These are phyloP conservation scores for Entomyzon cyanotis DNA, from an alignment of 2,113 vertebrate species.

Conservation along the genomic window DNA sequence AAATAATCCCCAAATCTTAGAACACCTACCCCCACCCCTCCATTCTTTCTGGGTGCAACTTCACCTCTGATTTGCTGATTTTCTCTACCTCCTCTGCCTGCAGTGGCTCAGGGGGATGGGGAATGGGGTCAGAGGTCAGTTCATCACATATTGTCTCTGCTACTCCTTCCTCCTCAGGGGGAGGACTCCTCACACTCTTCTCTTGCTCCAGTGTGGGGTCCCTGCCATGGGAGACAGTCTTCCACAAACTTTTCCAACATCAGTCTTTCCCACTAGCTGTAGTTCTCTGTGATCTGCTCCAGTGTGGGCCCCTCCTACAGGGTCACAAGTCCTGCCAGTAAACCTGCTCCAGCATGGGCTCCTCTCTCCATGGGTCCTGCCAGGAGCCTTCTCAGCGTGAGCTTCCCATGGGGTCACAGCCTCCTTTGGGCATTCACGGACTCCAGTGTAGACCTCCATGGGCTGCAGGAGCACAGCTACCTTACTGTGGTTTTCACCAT, in stretches of 20 bases:
- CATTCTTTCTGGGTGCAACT: neutral
- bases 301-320: neutral
- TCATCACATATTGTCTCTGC: neutral
- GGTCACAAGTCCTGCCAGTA: neutral
- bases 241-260: neutral
- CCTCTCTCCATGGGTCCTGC: neutral
- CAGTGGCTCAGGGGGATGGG: neutral
- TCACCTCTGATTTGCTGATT: neutral
- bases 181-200: neutral
- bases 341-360: neutral
- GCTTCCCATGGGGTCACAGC: neutral
- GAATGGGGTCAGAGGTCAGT: neutral
- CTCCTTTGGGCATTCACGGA: neutral
- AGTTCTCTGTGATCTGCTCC: neutral
- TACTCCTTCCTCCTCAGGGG: neutral
- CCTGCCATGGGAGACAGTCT: neutral
- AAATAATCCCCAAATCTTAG: neutral
- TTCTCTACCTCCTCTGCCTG: neutral
- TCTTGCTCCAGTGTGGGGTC: neutral
- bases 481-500: neutral
- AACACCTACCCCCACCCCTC: neutral
- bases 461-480: neutral
- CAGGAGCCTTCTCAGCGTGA: neutral
- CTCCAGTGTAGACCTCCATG: neutral
- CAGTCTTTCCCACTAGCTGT: neutral